Base-by-base conservation (phyloP, 2,113 vertebrate genomes). In the Neolamprologus toae region DNA sequence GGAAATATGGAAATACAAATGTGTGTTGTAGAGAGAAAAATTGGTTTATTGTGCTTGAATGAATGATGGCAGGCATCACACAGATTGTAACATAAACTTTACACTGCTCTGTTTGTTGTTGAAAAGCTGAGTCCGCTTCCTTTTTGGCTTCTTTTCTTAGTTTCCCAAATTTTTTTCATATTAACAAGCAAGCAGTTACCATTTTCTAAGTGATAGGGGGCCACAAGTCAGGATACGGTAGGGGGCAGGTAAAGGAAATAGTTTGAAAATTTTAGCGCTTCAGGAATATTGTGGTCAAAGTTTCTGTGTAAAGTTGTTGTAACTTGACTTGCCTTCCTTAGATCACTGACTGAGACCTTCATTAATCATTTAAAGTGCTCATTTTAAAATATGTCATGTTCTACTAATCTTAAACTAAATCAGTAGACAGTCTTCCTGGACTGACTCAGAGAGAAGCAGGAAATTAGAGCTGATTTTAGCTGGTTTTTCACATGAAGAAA, bases 91-190 rank as follows among this genome's bases (percentile, higher is more conserved):
- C 51, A 21, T 89, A 89, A 89, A 88, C 89, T 84, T 82, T 80
- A 71, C 83, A 78, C 84, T 78, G 68, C 37, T 78, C 47, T 55
- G 83, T 92, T 92, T 90, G 81, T 90, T 90, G 12, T 85, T 89
- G 10, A 82, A 85, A 90, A 68, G 17, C 21, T 47, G 40, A n/a
- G 33, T 80, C 79, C 37, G 54, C 59, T 90, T 92, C 59, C 86
- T 86, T 88, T 83, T 84, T 84, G 45, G 88, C 45, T 21, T 83
- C 16, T 42, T 80, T 80, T 76, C n/a, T 59, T 23, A 13, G 23
- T 9, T 31, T 14, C 17, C 1, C 28, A 63, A 42, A 3, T 0
- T 45, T 17, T 31, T 33, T 63, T 78, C 12, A 71, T 13, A 16
- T 51, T 26, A 21, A 61, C 76, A 61, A 12, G n/a, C 28, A 42